Conservation (phyloP, 2,888 invertebrate species). For the Hirtodrosophila alboralis region DNA sequence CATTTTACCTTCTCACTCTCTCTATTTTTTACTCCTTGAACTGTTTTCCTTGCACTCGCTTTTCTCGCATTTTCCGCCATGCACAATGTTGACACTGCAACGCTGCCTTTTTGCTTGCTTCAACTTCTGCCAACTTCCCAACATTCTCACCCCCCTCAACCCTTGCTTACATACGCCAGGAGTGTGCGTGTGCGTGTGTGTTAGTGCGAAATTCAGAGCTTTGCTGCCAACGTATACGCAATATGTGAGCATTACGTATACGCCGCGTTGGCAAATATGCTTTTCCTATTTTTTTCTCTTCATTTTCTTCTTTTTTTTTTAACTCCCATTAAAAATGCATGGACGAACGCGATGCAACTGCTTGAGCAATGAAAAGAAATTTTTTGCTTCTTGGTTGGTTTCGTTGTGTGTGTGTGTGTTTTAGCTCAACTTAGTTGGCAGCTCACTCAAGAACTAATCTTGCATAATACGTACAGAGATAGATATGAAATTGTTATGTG, state of each 20-base stretch:
- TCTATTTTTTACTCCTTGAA: slow-evolving; percentile 17
- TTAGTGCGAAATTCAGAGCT: slow-evolving; percentile 45
- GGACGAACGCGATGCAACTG: slow-evolving; percentile 23
- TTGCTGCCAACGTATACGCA: slow-evolving; percentile 71
- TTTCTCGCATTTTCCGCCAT: slow-evolving; percentile 70
- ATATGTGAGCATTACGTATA: slow-evolving; percentile 76
- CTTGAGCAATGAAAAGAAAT: slow-evolving; percentile 50
- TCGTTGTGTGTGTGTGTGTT: slow-evolving; percentile 3
- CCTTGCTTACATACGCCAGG: slow-evolving; percentile 67
- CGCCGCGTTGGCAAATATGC: slow-evolving; percentile 68
- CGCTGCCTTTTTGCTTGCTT: slow-evolving; percentile 56
- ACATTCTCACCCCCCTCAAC: background rate
- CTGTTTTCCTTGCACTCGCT: slow-evolving; percentile 43
- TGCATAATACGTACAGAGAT: slow-evolving; percentile 3
- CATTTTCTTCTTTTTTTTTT: slow-evolving; percentile 19
- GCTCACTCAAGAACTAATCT: slow-evolving; percentile 31
- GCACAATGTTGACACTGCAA: slow-evolving; percentile 75
- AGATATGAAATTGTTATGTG: no score
- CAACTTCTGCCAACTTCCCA: slow-evolving; percentile 14
- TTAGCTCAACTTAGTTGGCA: slow-evolving; percentile 23
- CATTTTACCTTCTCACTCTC: background rate
- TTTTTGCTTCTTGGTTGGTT: slow-evolving; percentile 15
- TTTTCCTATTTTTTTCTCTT: slow-evolving; percentile 28
- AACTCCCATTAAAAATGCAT: slow-evolving; percentile 66
- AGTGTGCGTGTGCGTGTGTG: slow-evolving; percentile 17